Conservation (phyloP, 2,888 invertebrate species). For the Tipula unca region DNA sequence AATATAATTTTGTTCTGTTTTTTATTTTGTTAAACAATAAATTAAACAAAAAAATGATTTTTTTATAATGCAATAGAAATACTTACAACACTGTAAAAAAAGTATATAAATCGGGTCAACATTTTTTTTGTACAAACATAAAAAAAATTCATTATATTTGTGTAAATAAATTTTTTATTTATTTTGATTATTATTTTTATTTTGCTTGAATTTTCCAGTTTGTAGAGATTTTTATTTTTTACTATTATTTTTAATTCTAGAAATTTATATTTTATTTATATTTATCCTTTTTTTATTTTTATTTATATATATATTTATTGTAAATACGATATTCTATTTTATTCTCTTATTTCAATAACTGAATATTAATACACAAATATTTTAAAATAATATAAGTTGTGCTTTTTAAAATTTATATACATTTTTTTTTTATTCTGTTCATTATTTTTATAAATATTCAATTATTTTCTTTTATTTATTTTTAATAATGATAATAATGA, state of each 20-base stretch:
- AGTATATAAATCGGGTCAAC: not conserved
- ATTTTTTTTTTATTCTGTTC: not conserved
- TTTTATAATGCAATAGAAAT: not conserved
- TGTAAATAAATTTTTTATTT: not conserved
- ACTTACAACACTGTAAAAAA: not conserved
- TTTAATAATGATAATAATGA: not conserved
- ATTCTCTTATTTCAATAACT: not conserved
- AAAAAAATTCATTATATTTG: not conserved
- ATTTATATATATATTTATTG: not conserved
- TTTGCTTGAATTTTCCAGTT: not conserved
- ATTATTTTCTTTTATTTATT: not conserved
- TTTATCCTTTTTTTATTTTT: not conserved
- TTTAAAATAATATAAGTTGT: not conserved
- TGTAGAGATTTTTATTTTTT: not conserved
- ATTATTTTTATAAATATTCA: not conserved
- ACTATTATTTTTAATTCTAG: not conserved
- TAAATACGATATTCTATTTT: not conserved
- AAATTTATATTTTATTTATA: not conserved
- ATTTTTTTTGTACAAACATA: not conserved
- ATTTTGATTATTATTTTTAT: conserved; percentile 1
- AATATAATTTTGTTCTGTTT: not conserved
- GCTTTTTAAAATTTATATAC: not conserved
- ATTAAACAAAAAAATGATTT: not conserved
- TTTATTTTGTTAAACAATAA: not conserved
- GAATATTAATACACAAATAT: not conserved